Percentiles rank a stretch among this genome's conserved stretches.
Evolutionary conservation across 2,888 invertebrate species (phyloP).

Genomic region (Neuroscelio doddi): DNA sequence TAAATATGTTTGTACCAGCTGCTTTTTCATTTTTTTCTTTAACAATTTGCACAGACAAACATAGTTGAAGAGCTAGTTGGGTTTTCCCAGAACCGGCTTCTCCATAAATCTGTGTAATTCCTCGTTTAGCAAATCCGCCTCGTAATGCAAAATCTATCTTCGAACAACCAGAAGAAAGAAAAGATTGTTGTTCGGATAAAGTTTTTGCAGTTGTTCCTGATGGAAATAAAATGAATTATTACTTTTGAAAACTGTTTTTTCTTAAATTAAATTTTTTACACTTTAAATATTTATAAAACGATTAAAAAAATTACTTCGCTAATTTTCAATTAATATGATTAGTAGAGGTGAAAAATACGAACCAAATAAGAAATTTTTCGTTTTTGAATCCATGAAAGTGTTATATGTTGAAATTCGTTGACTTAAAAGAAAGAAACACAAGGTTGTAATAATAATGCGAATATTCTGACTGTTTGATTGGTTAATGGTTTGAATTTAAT

Average conservation of each 20-base stretch:
- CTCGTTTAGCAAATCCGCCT: slow-evolving; percentile 81
- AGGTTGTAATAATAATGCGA: no score
- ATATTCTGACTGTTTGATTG: no score
- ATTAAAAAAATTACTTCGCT: no score
- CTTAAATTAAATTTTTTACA: no score
- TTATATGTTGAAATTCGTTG: background rate
- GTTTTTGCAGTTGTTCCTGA: slow-evolving; percentile 28
- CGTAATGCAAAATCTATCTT: slow-evolving; percentile 76
- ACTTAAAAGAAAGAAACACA: background rate
- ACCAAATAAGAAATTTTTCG: background rate
- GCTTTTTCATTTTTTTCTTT: slow-evolving; percentile 73
- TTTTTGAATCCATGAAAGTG: background rate
- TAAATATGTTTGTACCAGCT: slow-evolving; percentile 67
- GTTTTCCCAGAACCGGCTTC: slow-evolving; percentile 88
- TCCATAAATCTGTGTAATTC: slow-evolving; percentile 86
- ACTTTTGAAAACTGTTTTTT: background rate
- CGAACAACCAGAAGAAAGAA: slow-evolving; percentile 74
- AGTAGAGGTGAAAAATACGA: no score
- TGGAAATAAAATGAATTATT: background rate
- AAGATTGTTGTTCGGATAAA: slow-evolving; percentile 50
- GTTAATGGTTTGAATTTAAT: no score
- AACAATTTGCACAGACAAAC: slow-evolving; percentile 78
- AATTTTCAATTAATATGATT: no score
- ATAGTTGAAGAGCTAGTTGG: slow-evolving; percentile 83
- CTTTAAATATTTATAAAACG: no score